Percentiles rank a stretch among this genome's conserved stretches.
Evolutionary conservation across 64 coral and sea anemone genomes (phyloP).

Genomic region (Trachythela sp.): DNA sequence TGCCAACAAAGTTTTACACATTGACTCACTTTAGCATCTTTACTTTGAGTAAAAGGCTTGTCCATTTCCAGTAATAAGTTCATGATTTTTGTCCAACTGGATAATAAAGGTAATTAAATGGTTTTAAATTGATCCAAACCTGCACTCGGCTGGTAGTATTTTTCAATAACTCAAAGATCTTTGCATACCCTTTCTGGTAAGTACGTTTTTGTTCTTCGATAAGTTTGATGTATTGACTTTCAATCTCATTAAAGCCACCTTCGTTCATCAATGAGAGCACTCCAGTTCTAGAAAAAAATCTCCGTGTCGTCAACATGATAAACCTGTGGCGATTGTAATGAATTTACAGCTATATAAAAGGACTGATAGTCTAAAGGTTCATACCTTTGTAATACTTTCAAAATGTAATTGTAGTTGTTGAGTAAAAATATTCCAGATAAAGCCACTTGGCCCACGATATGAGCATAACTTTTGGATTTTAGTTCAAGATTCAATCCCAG

Average conservation of each 20-base stretch:
- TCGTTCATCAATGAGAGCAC: slow-evolving; percentile 66
- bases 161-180: background rate
- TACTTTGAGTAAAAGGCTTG: slow-evolving; percentile 55
- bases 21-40: slow-evolving; percentile 66
- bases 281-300: slow-evolving; percentile 56
- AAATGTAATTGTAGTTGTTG: slow-evolving; percentile 96
- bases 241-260: slow-evolving; percentile 69
- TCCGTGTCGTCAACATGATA: no score
- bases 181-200: slow-evolving; percentile 83
- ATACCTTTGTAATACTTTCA: slow-evolving; percentile 88
- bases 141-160: no score
- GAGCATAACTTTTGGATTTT: slow-evolving; percentile 72
- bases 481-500: slow-evolving; percentile 89
- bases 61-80: slow-evolving; percentile 85
- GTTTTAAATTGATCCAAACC: no score
- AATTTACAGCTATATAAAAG: no score
- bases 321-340: no score
- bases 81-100: slow-evolving; percentile 84
- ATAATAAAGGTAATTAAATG: background rate
- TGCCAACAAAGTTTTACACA: no score
- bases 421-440: slow-evolving; percentile 74
- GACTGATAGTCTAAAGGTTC: background rate
- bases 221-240: slow-evolving; percentile 70
- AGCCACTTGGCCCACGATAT: slow-evolving; percentile 18
- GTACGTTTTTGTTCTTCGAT: slow-evolving; percentile 76